A percentile compares a stretch with the other conserved stretches of the same genome.
phyloP scores from a whole-genome alignment of 2,888 invertebrate species.

The Tillus elongatus region DNA sequence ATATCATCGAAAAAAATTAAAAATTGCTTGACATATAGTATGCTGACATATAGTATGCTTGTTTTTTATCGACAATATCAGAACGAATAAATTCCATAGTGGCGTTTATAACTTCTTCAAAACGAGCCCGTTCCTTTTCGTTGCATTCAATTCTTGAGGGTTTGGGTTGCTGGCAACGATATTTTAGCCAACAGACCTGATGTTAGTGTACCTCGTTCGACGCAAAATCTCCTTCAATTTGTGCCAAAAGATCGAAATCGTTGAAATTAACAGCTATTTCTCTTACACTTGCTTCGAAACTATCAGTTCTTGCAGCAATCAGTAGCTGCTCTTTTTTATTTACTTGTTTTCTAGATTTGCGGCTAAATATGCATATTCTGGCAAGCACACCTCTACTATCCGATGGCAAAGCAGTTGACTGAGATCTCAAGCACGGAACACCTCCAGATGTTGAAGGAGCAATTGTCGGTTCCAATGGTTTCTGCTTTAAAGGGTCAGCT shows the following conservation, averaged over 20 bases:
- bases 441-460: too few relatives aligned
- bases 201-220: constrained; percentile 1
- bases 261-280: constrained; percentile 3
- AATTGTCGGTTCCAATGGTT: too few relatives aligned
- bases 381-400: constrained; percentile 4
- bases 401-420: constrained; percentile 4
- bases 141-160: too few relatives aligned
- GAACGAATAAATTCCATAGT: too few relatives aligned
- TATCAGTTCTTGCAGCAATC: constrained; percentile 4
- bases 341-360: constrained; percentile 4
- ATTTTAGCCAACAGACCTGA: constrained; percentile 2
- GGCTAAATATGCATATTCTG: constrained; percentile 1
- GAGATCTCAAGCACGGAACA: constrained; percentile 4
- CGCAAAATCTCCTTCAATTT: constrained; percentile 4
- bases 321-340: constrained; percentile 2
- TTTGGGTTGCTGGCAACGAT: too few relatives aligned
- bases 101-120: too few relatives aligned
- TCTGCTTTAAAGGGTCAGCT: too few relatives aligned
- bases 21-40: too few relatives aligned
- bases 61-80: too few relatives aligned
- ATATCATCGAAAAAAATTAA: too few relatives aligned
- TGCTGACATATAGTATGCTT: too few relatives aligned
- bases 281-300: constrained; percentile 4
- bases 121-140: too few relatives aligned
- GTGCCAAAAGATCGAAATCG: constrained; percentile 2